phyloP scores from a whole-genome alignment of 2,888 invertebrate species.

The Stenolophus ochropezus region DNA sequence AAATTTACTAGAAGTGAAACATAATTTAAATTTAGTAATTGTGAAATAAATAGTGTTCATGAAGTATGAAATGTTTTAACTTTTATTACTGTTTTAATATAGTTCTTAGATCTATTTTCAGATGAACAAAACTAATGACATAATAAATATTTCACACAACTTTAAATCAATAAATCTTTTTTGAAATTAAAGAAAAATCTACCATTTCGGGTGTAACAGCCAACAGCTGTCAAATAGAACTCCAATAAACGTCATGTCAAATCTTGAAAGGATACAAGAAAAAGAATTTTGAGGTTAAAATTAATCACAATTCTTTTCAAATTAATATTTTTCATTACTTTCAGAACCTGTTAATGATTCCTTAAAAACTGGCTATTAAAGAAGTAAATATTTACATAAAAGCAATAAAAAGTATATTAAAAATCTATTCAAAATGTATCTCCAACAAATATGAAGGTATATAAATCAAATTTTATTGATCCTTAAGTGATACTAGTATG shows the following conservation, averaged over 20 bases:
- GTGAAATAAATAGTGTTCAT: too few species aligned
- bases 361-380: neutral
- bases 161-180: neutral
- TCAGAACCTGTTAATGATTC: neutral
- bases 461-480: slow-evolving; percentile 10
- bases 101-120: neutral
- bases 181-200: too few species aligned
- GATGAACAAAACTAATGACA: neutral
- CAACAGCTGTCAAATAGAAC: too few species aligned
- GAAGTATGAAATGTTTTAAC: too few species aligned
- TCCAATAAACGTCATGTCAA: too few species aligned
- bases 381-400: neutral
- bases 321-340: neutral
- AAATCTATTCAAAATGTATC: neutral
- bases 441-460: neutral
- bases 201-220: too few species aligned
- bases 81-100: neutral
- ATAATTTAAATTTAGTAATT: too few species aligned
- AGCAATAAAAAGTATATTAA: neutral
- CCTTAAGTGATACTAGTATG: neutral
- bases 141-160: neutral
- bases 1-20: neutral
- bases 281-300: neutral
- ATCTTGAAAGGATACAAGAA: too few species aligned
- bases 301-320: neutral